Percentiles rank a stretch among this genome's conserved stretches.
Conservation (phyloP, 2,797 vertebrate species). For the Intellagama lesueurii region DNA sequence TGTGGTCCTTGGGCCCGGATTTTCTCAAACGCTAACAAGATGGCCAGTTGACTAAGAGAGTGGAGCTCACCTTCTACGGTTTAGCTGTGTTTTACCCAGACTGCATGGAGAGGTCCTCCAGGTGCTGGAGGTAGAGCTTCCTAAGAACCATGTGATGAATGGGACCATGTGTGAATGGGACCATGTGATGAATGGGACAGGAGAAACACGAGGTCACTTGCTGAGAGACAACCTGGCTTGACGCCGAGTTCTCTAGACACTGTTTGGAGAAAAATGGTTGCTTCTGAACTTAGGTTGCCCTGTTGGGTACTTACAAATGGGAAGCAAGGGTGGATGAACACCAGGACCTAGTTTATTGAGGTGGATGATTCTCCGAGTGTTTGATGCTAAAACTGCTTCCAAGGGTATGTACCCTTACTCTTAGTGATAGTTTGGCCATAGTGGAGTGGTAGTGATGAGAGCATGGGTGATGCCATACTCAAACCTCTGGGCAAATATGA, state of each 20-base stretch:
- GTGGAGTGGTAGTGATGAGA: no score
- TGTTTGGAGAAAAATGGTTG: not conserved
- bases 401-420: no score
- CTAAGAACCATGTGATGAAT: no score
- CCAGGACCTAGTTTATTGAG: no score
- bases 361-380: not conserved
- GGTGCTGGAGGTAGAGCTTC: not conserved
- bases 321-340: not conserved
- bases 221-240: not conserved
- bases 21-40: not conserved
- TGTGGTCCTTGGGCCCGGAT: not conserved
- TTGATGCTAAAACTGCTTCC: not conserved
- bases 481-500: not conserved
- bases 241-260: not conserved
- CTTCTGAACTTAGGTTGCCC: not conserved
- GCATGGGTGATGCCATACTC: no score
- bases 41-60: not conserved
- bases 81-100: not conserved
- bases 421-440: not conserved
- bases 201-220: not conserved
- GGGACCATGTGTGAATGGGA: no score
- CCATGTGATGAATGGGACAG: no score
- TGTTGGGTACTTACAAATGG: no score
- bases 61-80: not conserved
- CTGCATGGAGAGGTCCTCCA: not conserved